Evolutionary conservation across 2,797 vertebrate genomes (phyloP).

Genomic region (Danio choprae): DNA sequence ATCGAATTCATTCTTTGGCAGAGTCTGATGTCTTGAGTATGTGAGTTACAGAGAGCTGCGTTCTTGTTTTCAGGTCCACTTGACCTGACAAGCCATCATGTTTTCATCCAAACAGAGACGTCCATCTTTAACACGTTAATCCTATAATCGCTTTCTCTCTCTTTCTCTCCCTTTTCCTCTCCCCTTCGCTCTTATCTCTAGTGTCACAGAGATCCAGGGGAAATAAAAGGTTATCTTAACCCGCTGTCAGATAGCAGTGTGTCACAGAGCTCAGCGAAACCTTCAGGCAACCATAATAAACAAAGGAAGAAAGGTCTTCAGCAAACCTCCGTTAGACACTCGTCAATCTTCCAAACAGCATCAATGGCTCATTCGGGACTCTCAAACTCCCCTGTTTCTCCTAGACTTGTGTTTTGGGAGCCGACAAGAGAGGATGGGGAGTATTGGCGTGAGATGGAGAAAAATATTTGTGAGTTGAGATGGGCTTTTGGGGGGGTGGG

Average conservation of each 20-base stretch:
- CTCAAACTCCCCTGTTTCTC: not conserved
- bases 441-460: conserved; percentile 11
- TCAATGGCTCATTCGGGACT: not conserved
- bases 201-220: conserved; percentile 41
- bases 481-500: not conserved
- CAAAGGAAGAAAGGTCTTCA: conserved; percentile 36
- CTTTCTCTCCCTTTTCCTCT: conserved; percentile 25
- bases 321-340: conserved; percentile 7
- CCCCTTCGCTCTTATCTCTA: conserved; percentile 37
- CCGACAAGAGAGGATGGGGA: not conserved
- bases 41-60: conserved; percentile 6
- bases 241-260: conserved; percentile 57
- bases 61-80: conserved; percentile 56
- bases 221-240: conserved; percentile 63
- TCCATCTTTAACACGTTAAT: conserved; percentile 45
- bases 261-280: conserved; percentile 54
- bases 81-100: conserved; percentile 54
- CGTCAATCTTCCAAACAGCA: not conserved
- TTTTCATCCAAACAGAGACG: conserved; percentile 27
- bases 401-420: not conserved
- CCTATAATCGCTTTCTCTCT: conserved; percentile 7
- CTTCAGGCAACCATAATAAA: conserved; percentile 53
- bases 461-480: conserved; percentile 18
- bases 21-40: not conserved
- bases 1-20: conserved; percentile 8